phyloP scores from a whole-genome alignment of 2,888 invertebrate species.

The Linhomoeus sp. region DNA sequence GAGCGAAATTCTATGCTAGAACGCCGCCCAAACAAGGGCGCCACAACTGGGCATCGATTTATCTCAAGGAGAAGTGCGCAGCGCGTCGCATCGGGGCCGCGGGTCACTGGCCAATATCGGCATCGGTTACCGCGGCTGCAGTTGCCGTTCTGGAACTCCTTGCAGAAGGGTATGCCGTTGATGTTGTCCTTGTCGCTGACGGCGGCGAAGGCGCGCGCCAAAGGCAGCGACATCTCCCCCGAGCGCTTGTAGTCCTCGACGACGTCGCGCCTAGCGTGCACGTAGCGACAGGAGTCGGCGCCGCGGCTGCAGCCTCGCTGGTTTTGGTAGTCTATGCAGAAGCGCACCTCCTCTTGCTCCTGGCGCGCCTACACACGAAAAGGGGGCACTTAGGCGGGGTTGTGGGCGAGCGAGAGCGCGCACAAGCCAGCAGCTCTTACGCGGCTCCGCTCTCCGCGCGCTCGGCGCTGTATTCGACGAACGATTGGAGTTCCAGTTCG shows the following conservation, averaged over 20 bases:
- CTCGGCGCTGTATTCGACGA: no score
- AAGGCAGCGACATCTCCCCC: constrained; percentile 45
- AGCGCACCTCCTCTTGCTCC: constrained; percentile 30
- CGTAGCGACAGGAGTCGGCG: constrained; percentile 38
- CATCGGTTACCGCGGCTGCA: constrained; percentile 21
- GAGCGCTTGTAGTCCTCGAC: constrained; percentile 49
- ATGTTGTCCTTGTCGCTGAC: constrained; percentile 22
- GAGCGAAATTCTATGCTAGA: no score
- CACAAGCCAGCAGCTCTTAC: no score
- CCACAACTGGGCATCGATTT: not conserved
- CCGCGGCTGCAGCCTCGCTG: constrained; percentile 46
- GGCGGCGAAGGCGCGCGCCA: constrained; percentile 32
- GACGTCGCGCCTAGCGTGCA: constrained; percentile 53
- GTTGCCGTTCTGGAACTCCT: constrained; percentile 22
- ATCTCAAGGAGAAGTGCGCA: no score
- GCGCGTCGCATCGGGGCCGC: no score
- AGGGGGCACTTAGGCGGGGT: constrained; percentile 24
- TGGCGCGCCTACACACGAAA: constrained; percentile 14
- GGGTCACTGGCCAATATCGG: constrained; percentile 8
- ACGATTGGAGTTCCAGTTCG: no score
- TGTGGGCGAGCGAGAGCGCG: no score
- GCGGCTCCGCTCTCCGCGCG: no score
- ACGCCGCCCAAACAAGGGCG: no score
- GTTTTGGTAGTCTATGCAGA: constrained; percentile 47
- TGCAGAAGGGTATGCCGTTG: constrained; percentile 25